A percentile compares a stretch with the other conserved stretches of the same genome.
Conservation (phyloP, 1,140 invertebrate species). For the Camponotus floridanus region DNA sequence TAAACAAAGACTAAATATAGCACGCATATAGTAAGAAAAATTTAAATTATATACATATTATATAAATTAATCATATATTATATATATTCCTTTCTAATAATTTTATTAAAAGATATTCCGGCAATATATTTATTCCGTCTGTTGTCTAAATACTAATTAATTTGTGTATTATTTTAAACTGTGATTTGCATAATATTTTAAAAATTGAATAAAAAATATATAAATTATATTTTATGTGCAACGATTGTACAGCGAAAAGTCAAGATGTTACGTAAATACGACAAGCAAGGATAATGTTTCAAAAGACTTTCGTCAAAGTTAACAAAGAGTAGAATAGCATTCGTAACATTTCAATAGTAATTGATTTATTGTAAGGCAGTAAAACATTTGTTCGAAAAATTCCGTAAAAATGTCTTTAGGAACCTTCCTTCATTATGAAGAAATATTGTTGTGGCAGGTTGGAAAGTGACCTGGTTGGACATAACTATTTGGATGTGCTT, state of each 20-base stretch:
- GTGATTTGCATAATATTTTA: too few relatives aligned
- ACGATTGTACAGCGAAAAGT: not conserved
- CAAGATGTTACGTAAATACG: not conserved
- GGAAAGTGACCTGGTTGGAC: slow-evolving; percentile 70
- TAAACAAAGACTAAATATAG: too few relatives aligned
- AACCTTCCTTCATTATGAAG: slow-evolving; percentile 84
- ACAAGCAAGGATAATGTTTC: not conserved
- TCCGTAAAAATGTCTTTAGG: slow-evolving; percentile 78
- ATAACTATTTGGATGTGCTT: not conserved
- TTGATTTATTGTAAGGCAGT: slow-evolving; percentile 84
- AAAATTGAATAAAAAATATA: not conserved
- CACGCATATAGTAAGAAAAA: too few relatives aligned
- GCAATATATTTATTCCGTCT: too few relatives aligned
- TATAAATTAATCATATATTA: too few relatives aligned
- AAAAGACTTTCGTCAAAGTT: not conserved
- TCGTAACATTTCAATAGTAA: slow-evolving; percentile 40
- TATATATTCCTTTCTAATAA: too few relatives aligned
- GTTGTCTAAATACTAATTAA: too few relatives aligned
- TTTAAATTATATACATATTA: too few relatives aligned
- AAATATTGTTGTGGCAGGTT: slow-evolving; percentile 86
- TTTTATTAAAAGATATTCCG: too few relatives aligned
- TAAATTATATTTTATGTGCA: not conserved
- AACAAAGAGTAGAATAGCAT: not conserved
- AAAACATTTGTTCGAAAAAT: slow-evolving; percentile 80
- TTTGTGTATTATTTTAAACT: too few relatives aligned